Evolutionary conservation across 1,140 invertebrate species (phyloP).

Genomic region (Rhopalosiphum padi): DNA sequence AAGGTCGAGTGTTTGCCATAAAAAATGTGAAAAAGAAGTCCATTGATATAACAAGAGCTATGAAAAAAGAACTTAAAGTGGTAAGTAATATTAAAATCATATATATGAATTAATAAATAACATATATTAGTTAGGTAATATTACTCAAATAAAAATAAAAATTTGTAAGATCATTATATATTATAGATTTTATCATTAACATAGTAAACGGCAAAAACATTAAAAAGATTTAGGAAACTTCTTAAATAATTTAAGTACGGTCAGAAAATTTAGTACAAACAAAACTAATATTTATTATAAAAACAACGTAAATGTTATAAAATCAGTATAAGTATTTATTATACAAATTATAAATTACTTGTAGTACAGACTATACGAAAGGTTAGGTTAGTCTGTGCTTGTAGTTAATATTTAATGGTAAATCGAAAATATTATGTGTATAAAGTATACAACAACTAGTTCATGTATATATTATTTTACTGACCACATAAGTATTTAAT

Average conservation of each 20-base stretch:
- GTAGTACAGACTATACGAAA: no score
- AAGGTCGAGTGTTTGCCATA: constrained; percentile 84
- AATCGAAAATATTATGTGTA: not conserved
- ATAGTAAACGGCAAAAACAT: no score
- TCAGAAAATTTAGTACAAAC: no score
- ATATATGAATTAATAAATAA: not conserved
- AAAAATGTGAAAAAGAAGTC: constrained; percentile 85
- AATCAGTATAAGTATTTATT: not conserved
- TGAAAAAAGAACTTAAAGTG: constrained; percentile 95
- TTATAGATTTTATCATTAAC: not conserved
- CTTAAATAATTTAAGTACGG: no score
- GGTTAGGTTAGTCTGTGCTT: not conserved
- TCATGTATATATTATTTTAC: not conserved
- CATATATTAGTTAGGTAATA: not conserved
- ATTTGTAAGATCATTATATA: not conserved
- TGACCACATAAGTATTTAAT: not conserved
- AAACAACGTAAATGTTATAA: not conserved
- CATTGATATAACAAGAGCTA: constrained; percentile 87
- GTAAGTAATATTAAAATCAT: constrained; percentile 66
- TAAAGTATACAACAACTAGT: no score
- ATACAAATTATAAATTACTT: no score
- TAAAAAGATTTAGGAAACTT: no score
- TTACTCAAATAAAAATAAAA: not conserved
- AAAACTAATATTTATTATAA: not conserved
- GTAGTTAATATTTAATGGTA: not conserved